Evolutionary conservation across 2,113 vertebrate genomes (phyloP).

Genomic region (Pteropus alecto): DNA sequence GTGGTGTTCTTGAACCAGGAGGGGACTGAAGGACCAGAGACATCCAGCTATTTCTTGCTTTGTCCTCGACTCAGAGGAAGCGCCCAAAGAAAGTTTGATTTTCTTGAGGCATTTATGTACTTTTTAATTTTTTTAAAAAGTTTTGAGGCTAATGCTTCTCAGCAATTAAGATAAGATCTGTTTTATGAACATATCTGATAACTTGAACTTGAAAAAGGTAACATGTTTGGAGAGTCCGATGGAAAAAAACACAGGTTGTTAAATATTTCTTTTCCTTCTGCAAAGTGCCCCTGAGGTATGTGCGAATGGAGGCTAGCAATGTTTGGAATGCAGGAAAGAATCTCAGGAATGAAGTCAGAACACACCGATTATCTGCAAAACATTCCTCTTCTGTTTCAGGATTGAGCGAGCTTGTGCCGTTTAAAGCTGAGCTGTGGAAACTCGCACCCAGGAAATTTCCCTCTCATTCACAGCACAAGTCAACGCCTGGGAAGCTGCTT

Average conservation of each 20-base stretch:
- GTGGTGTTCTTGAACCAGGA: background rate
- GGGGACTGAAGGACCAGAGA: background rate
- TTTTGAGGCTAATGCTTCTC: background rate
- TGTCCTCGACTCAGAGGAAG: background rate
- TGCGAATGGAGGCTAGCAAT: background rate
- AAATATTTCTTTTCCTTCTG: background rate
- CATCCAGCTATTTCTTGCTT: background rate
- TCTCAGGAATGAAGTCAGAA: conserved; percentile 40
- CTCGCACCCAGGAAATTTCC: conserved; percentile 50
- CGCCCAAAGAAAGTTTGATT: background rate
- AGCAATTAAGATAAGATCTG: background rate
- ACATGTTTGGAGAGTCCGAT: background rate
- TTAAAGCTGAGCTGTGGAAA: conserved; percentile 21
- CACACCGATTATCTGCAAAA: background rate
- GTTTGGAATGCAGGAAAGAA: conserved; percentile 56
- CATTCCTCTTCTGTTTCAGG: background rate
- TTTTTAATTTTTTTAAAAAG: background rate
- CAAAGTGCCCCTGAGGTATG: background rate
- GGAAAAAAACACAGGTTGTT: background rate
- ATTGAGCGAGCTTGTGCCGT: conserved; percentile 38
- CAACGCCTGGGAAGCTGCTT: conserved; percentile 20
- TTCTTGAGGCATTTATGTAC: background rate
- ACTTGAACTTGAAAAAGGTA: conserved; percentile 3
- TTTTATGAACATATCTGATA: background rate
- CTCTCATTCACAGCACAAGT: conserved; percentile 51